Evolutionary conservation across 2,113 vertebrate genomes (phyloP), one percentile per base, ranked within the genome.

Genomic region (Martes martes): DNA sequence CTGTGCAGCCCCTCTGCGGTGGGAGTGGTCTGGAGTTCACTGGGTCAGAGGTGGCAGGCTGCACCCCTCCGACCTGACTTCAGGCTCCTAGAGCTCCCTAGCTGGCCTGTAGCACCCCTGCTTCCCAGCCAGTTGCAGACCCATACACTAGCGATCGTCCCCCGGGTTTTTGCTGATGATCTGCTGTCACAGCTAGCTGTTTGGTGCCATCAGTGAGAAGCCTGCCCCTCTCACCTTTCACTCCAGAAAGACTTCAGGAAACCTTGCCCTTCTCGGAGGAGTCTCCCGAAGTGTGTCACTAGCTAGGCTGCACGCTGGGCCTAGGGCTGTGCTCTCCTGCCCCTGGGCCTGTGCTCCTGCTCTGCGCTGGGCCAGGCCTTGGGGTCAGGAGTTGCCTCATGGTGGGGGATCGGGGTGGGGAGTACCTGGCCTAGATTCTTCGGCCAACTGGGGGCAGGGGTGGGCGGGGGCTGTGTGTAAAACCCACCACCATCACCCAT

Each of bases 401-500:
- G 2, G 26, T 63, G 1, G 3, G 16, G 33, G 36, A 6, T 2
- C 0, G 4, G 36, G 23, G 7, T 0, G 11, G 45, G 42, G 39
- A 45, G 45, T 31, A 1, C 24, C 31, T 36, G 76, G 39, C 18
- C 31, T 4, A 0, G 5, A 18, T 33, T n/a, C n/a, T 79, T 39
- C 33, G 15, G 42, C 11, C 0, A 2, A n/a, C 47, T n/a, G 89
- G 33, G 24, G 26, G 2, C 0, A 4, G 59, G 57, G n/a, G 33
- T 0, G 14, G 26, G 69, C 11, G 24, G 82, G 71, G 71, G 59
- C 87, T 95, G 6, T 5, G 19, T 93, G 82, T 93, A 36, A 82
- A 36, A 36, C 9, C 84, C 89, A 26, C 84, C 95, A 59, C 84
- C 95, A 59, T 93, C 97, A 65, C 65, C 96, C 98, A 97, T 94